A percentile compares a stretch with the other conserved stretches of the same genome.
These are phyloP conservation scores for Phrynocephalus versicolor DNA, from an alignment of 2,113 vertebrate species.

Conservation along the genomic window DNA sequence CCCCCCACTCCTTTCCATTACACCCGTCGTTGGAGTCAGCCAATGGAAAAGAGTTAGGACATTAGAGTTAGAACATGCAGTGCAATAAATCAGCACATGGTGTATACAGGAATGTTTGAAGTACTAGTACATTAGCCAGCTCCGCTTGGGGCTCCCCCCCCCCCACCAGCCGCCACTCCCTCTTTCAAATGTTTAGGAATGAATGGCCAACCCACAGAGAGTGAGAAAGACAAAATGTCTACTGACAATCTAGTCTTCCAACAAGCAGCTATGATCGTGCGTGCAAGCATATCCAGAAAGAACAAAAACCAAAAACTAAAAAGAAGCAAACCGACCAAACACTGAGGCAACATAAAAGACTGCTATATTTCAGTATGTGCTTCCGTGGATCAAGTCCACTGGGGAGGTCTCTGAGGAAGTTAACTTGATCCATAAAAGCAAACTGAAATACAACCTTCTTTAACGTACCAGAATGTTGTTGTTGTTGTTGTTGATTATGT, in stretches of 20 bases:
- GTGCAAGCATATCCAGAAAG: no score
- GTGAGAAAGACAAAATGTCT: background rate
- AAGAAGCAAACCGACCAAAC: no score
- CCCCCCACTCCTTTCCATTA: conserved; percentile 50
- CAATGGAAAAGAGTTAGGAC: conserved; percentile 34
- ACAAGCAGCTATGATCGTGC: background rate
- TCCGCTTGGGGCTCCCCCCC: background rate
- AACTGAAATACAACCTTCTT: no score
- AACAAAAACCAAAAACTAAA: no score
- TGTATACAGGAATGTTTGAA: conserved; percentile 47
- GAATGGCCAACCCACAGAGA: conserved; percentile 2
- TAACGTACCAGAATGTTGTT: no score
- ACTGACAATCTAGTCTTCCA: background rate
- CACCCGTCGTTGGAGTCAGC: conserved; percentile 28
- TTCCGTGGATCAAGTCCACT: no score
- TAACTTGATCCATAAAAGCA: no score
- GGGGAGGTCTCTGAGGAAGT: no score
- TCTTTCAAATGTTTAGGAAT: conserved; percentile 35
- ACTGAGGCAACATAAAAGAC: no score
- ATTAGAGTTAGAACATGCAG: conserved; percentile 17
- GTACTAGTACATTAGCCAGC: conserved; percentile 2
- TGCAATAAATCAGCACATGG: conserved; percentile 45
- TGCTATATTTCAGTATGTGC: no score
- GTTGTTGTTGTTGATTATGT: no score
- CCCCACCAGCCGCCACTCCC: no score